Evolutionary conservation across 1,140 invertebrate species (phyloP), one percentile per base, ranked within the genome.

Genomic region (Zaprionus africanus): DNA sequence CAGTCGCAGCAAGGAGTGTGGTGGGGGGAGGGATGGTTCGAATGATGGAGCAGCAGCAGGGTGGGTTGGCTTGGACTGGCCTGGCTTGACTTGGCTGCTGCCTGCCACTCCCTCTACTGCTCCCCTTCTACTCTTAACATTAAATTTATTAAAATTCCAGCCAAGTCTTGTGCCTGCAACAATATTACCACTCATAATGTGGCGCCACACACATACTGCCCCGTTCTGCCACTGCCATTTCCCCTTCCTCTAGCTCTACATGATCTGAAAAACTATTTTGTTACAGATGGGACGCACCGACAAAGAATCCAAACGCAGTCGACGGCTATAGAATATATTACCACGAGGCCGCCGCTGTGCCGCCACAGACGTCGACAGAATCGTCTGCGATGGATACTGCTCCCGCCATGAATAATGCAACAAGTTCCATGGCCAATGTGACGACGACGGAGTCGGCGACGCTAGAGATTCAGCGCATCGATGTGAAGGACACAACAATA

Each of bases 241-340:
- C 28, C 28, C 28, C 38, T 5, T 34, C 31, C 38, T n/a, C 38
- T 15, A 41, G 15, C 38, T 5, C 38, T 51, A 66, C 78, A 78
- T 66, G 75, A 63, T 72, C 76, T 72, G 71, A 84, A 85, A 90
- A 90, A 90, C 86, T 91, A 91, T 91, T 91, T 85, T 76, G 85
- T 90, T 91, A 90, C 80, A 94, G 94, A 62, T 97, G 97, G 97
- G 96, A 97, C 81, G 94, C 95, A 15, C 96, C 97, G 43, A 87
- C 94, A 36, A 97, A 97, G 92, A 97, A 97, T 93, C 96, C 97
- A 4, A 94, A 96, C 73, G 95, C 95, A 9, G 96, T 97, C n/a
- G 96, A 97, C 93, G 94, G 96, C 72, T 97, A 97, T 93, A 94
- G 96, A 59, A 94, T 96, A 73, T 95, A 95, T 93, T 95, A 95